Conservation (phyloP, 2,888 invertebrate species). For the Willowsia nigromaculata region DNA sequence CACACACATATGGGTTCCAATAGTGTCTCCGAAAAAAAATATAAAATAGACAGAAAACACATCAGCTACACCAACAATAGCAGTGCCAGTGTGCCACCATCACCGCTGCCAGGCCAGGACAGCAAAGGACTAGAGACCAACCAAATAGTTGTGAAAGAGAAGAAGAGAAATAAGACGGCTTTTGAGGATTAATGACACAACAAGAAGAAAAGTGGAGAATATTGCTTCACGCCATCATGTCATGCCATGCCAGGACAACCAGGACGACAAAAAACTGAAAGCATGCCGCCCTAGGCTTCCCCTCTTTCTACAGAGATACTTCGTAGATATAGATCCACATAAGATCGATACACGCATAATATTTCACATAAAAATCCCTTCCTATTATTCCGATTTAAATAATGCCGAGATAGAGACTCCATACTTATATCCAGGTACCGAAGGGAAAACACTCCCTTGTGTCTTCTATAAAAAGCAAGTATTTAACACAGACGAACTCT, state of each 20-base stretch:
- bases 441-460: neutral
- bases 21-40: neutral
- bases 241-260: neutral
- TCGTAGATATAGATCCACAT: neutral
- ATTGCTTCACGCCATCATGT: constrained; percentile 57
- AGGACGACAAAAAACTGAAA: too few species aligned
- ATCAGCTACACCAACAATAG: neutral
- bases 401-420: too few species aligned
- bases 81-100: neutral
- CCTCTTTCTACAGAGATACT: neutral
- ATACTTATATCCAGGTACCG: too few species aligned
- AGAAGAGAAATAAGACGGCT: constrained; percentile 54
- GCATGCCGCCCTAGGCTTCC: constrained; percentile 47
- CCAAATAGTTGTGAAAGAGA: neutral
- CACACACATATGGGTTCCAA: neutral
- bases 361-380: neutral
- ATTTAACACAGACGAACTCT: constrained; percentile 24
- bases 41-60: neutral
- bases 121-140: neutral
- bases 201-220: constrained; percentile 67
- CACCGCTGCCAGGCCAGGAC: neutral
- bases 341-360: neutral
- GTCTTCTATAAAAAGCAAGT: neutral
- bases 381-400: neutral
- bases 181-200: constrained; percentile 67